Evolutionary conservation across 2,888 invertebrate species (phyloP).

Genomic region (Napeogenes sylphis): DNA sequence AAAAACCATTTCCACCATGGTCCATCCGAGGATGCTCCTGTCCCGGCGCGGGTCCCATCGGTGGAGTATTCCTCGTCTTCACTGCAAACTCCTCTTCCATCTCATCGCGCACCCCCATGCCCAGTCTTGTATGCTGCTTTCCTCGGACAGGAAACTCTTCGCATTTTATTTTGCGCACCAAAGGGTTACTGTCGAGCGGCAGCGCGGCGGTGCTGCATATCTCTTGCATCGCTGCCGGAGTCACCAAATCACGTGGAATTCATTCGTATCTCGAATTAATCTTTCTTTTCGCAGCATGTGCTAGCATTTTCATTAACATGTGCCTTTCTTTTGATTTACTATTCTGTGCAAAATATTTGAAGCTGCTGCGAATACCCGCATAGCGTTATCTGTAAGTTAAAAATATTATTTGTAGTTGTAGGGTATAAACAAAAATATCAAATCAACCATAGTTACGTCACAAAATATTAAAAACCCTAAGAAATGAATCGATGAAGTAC

Average conservation of each 20-base stretch:
- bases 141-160: conserved; percentile 75
- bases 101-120: conserved; percentile 76
- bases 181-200: conserved; percentile 74
- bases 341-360: conserved; percentile 17
- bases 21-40: conserved; percentile 79
- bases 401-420: background rate
- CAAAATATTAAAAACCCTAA: too few species aligned
- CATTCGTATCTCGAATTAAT: conserved; percentile 61
- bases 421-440: too few species aligned
- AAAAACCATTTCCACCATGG: conserved; percentile 80
- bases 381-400: conserved; percentile 26
- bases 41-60: conserved; percentile 78
- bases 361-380: conserved; percentile 33
- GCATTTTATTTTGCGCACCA: conserved; percentile 77
- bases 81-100: conserved; percentile 82
- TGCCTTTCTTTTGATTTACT: conserved; percentile 10
- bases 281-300: conserved; percentile 61
- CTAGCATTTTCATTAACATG: conserved; percentile 56
- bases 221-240: conserved; percentile 75
- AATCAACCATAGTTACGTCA: too few species aligned
- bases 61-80: conserved; percentile 84
- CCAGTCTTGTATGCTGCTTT: conserved; percentile 66
- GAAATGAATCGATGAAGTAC: too few species aligned
- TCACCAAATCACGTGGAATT: conserved; percentile 53
- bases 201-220: conserved; percentile 76